phyloP scores from a whole-genome alignment of 1,140 invertebrate genomes.

The Drosophila willistoni region DNA sequence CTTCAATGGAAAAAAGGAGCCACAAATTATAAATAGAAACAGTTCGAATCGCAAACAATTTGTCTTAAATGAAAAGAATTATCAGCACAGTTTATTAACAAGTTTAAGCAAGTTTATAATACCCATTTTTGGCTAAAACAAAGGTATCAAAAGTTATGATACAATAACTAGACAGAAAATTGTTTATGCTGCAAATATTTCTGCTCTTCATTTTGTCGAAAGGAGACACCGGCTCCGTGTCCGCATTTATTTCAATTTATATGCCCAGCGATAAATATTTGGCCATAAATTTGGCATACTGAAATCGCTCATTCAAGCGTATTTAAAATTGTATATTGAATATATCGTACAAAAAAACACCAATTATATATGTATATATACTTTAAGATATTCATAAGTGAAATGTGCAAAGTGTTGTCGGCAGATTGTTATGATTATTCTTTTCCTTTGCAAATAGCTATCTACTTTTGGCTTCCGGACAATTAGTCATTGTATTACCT shows the following conservation, averaged over 20 bases:
- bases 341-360: neutral
- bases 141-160: neutral
- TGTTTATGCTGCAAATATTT: slow-evolving; percentile 78
- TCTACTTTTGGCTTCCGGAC: no score
- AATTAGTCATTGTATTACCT: no score
- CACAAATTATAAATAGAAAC: no score
- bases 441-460: no score
- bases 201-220: slow-evolving; percentile 56
- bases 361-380: neutral
- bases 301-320: slow-evolving; percentile 47
- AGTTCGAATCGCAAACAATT: no score
- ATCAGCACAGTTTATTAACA: no score
- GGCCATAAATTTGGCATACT: slow-evolving; percentile 64
- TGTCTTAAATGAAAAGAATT: no score
- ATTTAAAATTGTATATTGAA: slow-evolving; percentile 35
- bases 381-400: neutral
- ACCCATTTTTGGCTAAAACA: no score
- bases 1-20: no score
- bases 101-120: no score
- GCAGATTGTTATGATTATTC: no score
- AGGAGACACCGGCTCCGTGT: slow-evolving; percentile 16
- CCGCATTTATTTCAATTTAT: slow-evolving; percentile 67
- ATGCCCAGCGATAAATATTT: slow-evolving; percentile 69
- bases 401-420: neutral
- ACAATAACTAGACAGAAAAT: slow-evolving; percentile 47